Evolutionary conservation across 2,888 invertebrate genomes (phyloP).

Genomic region (Rhamnusium bicolor): DNA sequence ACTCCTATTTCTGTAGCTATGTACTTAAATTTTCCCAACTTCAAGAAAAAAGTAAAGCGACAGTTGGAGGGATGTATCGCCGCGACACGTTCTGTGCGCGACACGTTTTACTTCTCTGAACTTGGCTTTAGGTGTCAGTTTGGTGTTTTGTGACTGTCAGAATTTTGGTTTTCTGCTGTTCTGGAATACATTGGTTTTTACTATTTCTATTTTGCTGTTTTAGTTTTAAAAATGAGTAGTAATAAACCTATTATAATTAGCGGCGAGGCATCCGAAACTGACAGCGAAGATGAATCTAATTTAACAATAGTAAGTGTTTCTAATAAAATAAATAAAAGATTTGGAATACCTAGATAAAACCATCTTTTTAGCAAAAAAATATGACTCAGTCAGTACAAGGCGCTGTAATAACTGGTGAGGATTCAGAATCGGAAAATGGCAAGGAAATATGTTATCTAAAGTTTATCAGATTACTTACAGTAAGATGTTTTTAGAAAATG

Average conservation of each 20-base stretch:
- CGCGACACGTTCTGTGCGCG: no score
- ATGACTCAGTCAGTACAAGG: slow-evolving; percentile 62
- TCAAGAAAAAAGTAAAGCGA: no score
- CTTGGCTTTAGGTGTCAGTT: no score
- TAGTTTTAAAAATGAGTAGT: slow-evolving; percentile 51
- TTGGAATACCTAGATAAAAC: slow-evolving; percentile 16
- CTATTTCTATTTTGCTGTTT: not conserved
- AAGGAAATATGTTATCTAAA: slow-evolving; percentile 31
- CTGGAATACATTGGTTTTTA: no score
- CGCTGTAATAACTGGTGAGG: slow-evolving; percentile 66
- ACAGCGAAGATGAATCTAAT: slow-evolving; percentile 66
- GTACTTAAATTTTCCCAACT: no score
- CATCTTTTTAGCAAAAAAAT: slow-evolving; percentile 44
- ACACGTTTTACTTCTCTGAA: no score
- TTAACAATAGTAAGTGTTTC: slow-evolving; percentile 40
- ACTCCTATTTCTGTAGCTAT: no score
- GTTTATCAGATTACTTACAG: slow-evolving; percentile 6
- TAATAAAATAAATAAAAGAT: not conserved
- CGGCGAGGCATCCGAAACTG: slow-evolving; percentile 70
- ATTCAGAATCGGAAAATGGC: slow-evolving; percentile 69
- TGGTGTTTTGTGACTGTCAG: no score
- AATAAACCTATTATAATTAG: slow-evolving; percentile 63
- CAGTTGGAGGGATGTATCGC: no score
- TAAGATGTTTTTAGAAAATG: slow-evolving; percentile 57
- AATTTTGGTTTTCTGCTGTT: no score